phyloP scores from a whole-genome alignment of 2,113 vertebrate genomes.

The Gasterosteus nipponicus region DNA sequence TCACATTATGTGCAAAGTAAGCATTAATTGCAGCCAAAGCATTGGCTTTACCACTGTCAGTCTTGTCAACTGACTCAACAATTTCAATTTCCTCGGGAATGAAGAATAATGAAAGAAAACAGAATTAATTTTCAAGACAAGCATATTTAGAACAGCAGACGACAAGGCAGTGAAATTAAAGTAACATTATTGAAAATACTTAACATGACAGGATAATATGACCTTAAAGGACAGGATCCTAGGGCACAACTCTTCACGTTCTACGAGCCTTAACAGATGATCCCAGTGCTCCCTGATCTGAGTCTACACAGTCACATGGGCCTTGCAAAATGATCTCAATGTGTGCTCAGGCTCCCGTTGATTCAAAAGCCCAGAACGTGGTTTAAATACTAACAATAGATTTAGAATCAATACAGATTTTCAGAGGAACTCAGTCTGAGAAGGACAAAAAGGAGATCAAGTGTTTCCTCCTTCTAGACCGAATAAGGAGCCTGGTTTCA shows the following conservation, averaged over 20 bases:
- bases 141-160: not conserved
- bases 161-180: slow-evolving; percentile 2
- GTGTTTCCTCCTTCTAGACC: slow-evolving; percentile 19
- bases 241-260: not conserved
- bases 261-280: not conserved
- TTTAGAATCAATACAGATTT: slow-evolving; percentile 50
- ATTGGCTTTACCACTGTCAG: not conserved
- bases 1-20: slow-evolving; percentile 23
- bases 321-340: slow-evolving; percentile 24
- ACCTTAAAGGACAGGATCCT: not conserved
- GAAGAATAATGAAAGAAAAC: not conserved
- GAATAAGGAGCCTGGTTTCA: not conserved
- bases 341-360: slow-evolving; percentile 31
- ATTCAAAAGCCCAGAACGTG: slow-evolving; percentile 27
- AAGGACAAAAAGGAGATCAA: slow-evolving; percentile 32
- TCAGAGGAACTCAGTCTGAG: slow-evolving; percentile 25
- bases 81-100: not conserved
- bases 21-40: slow-evolving; percentile 12
- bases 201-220: not conserved
- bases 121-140: slow-evolving; percentile 3
- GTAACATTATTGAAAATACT: not conserved
- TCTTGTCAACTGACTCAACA: slow-evolving; percentile 34
- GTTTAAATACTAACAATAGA: slow-evolving; percentile 38
- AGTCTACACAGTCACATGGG: not conserved
- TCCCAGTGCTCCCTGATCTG: slow-evolving; percentile 12